Percentiles rank a stretch among this genome's conserved stretches.
Evolutionary conservation across 1,140 invertebrate genomes (phyloP).

Genomic region (Drosophila busckii): DNA sequence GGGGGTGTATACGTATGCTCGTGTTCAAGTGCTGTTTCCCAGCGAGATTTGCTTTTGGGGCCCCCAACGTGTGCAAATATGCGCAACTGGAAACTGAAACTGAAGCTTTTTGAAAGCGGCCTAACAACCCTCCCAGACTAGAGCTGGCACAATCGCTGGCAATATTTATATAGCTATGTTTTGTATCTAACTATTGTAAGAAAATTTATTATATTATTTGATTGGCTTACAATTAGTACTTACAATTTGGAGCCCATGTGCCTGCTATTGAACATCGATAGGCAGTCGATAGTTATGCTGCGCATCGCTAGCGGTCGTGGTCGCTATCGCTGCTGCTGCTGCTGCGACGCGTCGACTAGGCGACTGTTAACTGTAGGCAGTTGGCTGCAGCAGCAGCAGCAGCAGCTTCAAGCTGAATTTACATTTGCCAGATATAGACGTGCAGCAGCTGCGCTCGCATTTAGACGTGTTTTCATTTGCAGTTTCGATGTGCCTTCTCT

Average conservation of each 20-base stretch:
- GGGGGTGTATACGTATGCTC: constrained; percentile 16
- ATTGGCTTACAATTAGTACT: no score
- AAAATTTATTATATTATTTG: no score
- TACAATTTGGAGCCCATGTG: no score
- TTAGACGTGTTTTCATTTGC: constrained; percentile 36
- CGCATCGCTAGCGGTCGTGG: constrained; percentile 23
- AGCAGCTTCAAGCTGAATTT: no score
- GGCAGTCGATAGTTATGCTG: constrained; percentile 11
- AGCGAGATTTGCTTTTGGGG: constrained; percentile 59
- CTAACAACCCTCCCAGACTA: not conserved
- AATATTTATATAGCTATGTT: not conserved
- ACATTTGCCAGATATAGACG: constrained; percentile 47
- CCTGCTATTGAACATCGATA: no score
- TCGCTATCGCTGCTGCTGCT: no score
- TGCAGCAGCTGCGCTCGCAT: constrained; percentile 55
- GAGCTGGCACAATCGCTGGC: constrained; percentile 7
- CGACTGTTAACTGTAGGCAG: constrained; percentile 21
- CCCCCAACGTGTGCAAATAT: constrained; percentile 54
- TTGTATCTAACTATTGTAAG: no score
- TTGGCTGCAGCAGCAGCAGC: constrained; percentile 13
- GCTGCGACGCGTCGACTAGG: constrained; percentile 9
- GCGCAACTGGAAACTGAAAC: constrained; percentile 35
- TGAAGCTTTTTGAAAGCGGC: constrained; percentile 24
- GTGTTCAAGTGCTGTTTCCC: constrained; percentile 45
- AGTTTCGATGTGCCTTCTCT: not conserved